Percentiles rank a stretch among this genome's conserved stretches.
These are phyloP conservation scores for Cetoscarus ocellatus DNA, from an alignment of 2,797 vertebrate genomes.

Conservation along the genomic window DNA sequence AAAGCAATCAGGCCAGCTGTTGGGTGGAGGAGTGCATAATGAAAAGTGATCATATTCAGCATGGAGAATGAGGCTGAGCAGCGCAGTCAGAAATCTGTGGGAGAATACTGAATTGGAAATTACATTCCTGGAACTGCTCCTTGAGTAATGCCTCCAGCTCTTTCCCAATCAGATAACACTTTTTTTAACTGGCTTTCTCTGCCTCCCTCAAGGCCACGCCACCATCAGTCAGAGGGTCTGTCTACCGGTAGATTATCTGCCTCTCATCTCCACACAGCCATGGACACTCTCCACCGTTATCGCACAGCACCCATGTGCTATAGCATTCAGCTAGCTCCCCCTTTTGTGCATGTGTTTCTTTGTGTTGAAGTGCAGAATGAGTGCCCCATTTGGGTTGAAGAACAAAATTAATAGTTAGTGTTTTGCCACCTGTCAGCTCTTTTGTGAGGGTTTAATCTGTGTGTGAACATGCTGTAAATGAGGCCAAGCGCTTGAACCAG, in stretches of 20 bases:
- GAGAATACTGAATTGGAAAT: constrained; percentile 69
- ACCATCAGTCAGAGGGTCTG: constrained; percentile 55
- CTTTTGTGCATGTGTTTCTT: constrained; percentile 20
- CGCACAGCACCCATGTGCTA: constrained; percentile 30
- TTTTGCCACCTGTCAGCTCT: constrained; percentile 24
- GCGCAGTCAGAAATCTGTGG: constrained; percentile 57
- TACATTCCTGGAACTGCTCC: constrained; percentile 62
- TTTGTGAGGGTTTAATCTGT: constrained; percentile 33
- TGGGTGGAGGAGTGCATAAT: constrained; percentile 66
- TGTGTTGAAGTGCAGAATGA: constrained; percentile 30
- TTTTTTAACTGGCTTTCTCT: constrained; percentile 59
- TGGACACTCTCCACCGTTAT: constrained; percentile 34
- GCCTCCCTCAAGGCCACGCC: constrained; percentile 30
- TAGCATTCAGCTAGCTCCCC: constrained; percentile 18
- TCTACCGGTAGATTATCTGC: constrained; percentile 54
- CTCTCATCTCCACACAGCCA: constrained; percentile 52
- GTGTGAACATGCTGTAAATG: constrained; percentile 35
- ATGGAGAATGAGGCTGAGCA: constrained; percentile 64
- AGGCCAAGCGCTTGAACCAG: constrained; percentile 6
- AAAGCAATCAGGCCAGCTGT: constrained; percentile 68
- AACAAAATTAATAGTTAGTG: constrained; percentile 10
- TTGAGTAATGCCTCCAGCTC: constrained; percentile 58
- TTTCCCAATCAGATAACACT: constrained; percentile 57
- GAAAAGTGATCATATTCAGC: constrained; percentile 73
- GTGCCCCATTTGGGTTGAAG: constrained; percentile 31